Conservation (phyloP, 2,113 vertebrate genomes). For the Verasper variegatus region DNA sequence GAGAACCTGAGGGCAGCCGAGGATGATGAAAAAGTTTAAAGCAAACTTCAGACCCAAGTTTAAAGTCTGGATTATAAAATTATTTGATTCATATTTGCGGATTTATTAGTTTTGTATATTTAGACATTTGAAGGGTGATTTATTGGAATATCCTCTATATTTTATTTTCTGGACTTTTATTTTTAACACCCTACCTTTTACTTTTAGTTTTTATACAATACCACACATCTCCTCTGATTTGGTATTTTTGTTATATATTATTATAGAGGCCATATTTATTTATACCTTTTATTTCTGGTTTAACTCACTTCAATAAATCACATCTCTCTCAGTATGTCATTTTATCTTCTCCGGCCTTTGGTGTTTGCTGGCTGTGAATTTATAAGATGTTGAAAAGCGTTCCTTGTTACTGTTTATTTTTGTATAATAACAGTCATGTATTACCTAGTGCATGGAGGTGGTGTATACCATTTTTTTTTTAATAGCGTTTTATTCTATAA, state of each 20-base stretch:
- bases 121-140: neutral
- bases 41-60: too few relatives aligned
- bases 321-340: neutral
- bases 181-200: neutral
- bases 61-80: too few relatives aligned
- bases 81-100: too few relatives aligned
- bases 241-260: neutral
- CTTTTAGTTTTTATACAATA: neutral
- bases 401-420: neutral
- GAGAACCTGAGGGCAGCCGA: neutral
- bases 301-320: neutral
- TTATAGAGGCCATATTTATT: too few relatives aligned
- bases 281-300: neutral
- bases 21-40: neutral
- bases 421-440: neutral
- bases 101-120: neutral
- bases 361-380: neutral
- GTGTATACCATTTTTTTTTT: neutral
- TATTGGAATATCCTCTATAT: neutral
- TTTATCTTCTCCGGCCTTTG: neutral
- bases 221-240: neutral
- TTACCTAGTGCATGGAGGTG: neutral
- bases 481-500: neutral
- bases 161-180: neutral
- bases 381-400: neutral